A percentile compares a stretch with the other conserved stretches of the same genome.
phyloP scores from a whole-genome alignment of 1,140 invertebrate species.

The Brevipalpus yothersi region DNA sequence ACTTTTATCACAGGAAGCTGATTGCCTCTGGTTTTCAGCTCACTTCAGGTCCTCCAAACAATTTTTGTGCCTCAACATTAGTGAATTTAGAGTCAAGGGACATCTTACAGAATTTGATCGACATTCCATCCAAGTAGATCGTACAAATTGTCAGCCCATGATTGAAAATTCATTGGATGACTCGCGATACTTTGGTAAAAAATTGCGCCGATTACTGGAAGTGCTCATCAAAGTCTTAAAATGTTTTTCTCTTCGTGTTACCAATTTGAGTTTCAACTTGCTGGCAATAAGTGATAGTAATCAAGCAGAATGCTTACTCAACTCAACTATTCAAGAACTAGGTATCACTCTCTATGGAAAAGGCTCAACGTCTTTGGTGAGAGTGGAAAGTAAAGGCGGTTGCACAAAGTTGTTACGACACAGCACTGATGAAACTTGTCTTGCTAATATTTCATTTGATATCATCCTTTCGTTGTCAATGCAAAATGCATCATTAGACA shows the following conservation, averaged over 20 bases:
- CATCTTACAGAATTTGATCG: background rate
- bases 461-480: background rate
- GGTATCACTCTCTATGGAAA: background rate
- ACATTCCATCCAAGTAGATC: background rate
- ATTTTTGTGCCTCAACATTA: background rate
- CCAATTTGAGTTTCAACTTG: background rate
- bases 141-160: background rate
- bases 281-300: background rate
- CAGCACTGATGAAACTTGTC: background rate
- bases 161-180: background rate
- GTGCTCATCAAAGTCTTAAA: background rate
- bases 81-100: background rate
- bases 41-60: background rate
- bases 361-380: background rate
- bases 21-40: background rate
- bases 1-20: background rate
- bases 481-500: background rate
- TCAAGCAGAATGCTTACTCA: background rate
- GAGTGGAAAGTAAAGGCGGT: background rate
- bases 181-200: background rate
- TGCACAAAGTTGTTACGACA: background rate
- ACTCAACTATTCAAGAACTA: background rate
- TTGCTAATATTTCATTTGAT: background rate
- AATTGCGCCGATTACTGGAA: background rate
- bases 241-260: background rate